Evolutionary conservation across 2,113 vertebrate species (phyloP).

Genomic region (Pantherophis guttatus): DNA sequence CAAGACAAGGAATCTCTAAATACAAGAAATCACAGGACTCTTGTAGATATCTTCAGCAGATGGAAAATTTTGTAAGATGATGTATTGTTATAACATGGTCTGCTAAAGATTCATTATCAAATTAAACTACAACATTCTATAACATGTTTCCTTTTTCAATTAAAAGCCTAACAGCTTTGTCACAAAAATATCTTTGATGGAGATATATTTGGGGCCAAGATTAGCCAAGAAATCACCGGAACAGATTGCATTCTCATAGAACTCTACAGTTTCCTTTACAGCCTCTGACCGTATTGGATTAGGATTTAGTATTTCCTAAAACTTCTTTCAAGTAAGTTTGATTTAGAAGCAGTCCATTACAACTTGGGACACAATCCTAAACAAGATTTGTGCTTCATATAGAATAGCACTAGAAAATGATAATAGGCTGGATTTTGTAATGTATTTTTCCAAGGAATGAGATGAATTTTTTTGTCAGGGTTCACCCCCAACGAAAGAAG

Average conservation of each 20-base stretch:
- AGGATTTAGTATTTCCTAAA: not conserved
- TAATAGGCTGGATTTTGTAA: not conserved
- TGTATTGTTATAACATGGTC: not conserved
- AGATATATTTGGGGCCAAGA: not conserved
- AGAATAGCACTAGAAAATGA: not conserved
- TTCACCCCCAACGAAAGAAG: too few species aligned
- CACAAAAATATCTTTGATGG: not conserved
- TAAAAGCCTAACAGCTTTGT: not conserved
- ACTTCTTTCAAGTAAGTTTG: not conserved
- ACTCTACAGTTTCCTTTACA: not conserved
- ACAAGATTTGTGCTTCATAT: not conserved
- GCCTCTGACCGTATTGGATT: not conserved
- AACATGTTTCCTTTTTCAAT: not conserved
- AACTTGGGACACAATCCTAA: not conserved
- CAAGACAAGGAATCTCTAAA: not conserved
- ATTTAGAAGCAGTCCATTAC: not conserved
- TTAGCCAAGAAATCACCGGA: not conserved
- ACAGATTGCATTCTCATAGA: not conserved
- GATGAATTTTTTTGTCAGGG: not conserved
- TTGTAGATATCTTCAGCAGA: not conserved
- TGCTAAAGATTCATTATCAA: not conserved
- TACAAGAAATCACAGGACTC: not conserved
- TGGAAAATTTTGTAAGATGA: not conserved
- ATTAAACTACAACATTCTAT: not conserved
- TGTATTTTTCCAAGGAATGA: not conserved